phyloP scores from a whole-genome alignment of 2,113 vertebrate species.

The Phoxinus phoxinus region DNA sequence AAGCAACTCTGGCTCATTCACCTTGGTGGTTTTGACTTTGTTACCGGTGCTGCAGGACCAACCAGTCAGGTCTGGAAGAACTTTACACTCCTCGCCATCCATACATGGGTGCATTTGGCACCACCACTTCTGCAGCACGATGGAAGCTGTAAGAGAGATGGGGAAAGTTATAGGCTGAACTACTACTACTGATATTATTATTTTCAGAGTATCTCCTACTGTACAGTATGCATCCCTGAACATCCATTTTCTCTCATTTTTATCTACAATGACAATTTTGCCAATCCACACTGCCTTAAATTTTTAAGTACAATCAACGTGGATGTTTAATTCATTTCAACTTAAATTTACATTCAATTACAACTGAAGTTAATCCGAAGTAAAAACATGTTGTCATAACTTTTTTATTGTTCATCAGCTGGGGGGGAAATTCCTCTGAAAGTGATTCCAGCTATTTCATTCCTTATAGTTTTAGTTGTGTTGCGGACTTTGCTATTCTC shows the following conservation, averaged over 20 bases:
- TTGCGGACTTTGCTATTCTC: neutral
- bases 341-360: too few species aligned
- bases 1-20: constrained; percentile 69
- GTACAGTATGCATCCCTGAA: neutral
- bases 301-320: too few species aligned
- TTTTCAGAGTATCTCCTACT: neutral
- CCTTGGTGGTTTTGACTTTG: constrained; percentile 99
- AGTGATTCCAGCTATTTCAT: neutral
- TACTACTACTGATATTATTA: neutral
- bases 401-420: too few species aligned
- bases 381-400: too few species aligned
- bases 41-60: constrained; percentile 99
- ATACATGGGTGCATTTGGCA: constrained; percentile 97
- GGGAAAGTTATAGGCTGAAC: constrained; percentile 3
- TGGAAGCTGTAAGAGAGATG: constrained; percentile 80
- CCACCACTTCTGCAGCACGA: constrained; percentile 97
- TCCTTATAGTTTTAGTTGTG: neutral
- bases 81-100: constrained; percentile 95
- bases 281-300: neutral
- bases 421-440: neutral
- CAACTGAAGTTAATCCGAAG: too few species aligned
- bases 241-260: neutral
- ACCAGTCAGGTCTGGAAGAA: constrained; percentile 93
- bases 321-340: too few species aligned
- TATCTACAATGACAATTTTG: neutral